Evolutionary conservation across 2,113 vertebrate genomes (phyloP).

Genomic region (Glaucidium brasilianum): DNA sequence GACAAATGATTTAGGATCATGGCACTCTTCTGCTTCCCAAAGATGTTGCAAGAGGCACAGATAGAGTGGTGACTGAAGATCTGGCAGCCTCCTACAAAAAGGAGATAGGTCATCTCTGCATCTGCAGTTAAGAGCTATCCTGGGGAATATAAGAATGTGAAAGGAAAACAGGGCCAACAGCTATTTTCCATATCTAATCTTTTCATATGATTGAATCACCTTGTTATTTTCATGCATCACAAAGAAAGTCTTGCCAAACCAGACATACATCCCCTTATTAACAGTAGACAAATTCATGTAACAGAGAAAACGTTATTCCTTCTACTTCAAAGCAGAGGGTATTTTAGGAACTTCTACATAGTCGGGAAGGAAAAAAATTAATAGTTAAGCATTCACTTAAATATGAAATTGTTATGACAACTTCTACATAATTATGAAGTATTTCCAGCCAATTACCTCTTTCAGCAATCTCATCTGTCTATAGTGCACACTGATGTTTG

Average conservation of each 20-base stretch:
- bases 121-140: not conserved
- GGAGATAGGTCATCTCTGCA: not conserved
- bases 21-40: not conserved
- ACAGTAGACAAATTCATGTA: not conserved
- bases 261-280: not conserved
- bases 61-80: not conserved
- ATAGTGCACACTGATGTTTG: not conserved
- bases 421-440: not conserved
- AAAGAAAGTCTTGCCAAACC: not conserved
- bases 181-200: not conserved
- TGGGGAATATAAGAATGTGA: not conserved
- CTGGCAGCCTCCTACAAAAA: not conserved
- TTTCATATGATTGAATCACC: not conserved
- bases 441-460: not conserved
- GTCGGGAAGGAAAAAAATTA: not conserved
- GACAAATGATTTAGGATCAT: not conserved
- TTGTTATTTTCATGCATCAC: not conserved
- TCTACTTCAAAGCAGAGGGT: not conserved
- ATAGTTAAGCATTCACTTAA: not conserved
- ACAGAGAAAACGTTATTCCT: not conserved
- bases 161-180: not conserved
- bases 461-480: not conserved
- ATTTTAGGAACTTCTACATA: not conserved
- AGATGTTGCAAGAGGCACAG: not conserved
- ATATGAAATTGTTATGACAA: not conserved